These are phyloP conservation scores for Acleris holmiana DNA, from an alignment of 2,888 invertebrate species.

Conservation along the genomic window DNA sequence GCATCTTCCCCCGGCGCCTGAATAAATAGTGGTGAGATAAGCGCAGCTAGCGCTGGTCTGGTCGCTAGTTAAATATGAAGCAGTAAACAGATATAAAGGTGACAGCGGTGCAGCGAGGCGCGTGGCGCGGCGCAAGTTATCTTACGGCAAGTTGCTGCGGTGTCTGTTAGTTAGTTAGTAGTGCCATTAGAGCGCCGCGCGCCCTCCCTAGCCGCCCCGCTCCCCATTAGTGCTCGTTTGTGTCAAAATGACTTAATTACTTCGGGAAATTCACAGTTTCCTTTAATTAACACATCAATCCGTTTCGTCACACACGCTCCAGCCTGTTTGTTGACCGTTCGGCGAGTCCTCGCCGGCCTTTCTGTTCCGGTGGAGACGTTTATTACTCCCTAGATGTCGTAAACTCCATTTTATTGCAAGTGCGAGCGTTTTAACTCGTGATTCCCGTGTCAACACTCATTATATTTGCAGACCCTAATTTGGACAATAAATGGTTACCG, in stretches of 20 bases:
- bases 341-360: conserved; percentile 57
- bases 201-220: conserved; percentile 57
- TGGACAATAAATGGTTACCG: conserved; percentile 13
- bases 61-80: conserved; percentile 38
- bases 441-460: conserved; percentile 36
- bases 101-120: conserved; percentile 49
- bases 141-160: conserved; percentile 65
- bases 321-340: conserved; percentile 58
- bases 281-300: conserved; percentile 54
- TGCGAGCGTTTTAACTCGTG: conserved; percentile 47
- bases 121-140: conserved; percentile 47
- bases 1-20: conserved; percentile 36
- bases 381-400: conserved; percentile 59
- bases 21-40: conserved; percentile 37
- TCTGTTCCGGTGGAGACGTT: conserved; percentile 58
- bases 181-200: conserved; percentile 70
- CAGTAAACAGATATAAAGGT: conserved; percentile 45
- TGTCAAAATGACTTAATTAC: conserved; percentile 77
- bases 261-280: conserved; percentile 62
- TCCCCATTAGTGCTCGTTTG: conserved; percentile 71
- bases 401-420: conserved; percentile 61
- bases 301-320: conserved; percentile 47
- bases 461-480: conserved; percentile 33
- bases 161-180: conserved; percentile 75
- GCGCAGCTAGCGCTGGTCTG: conserved; percentile 37